These are phyloP conservation scores for Drosophila anomalata DNA, from an alignment of 2,888 invertebrate species.

Conservation along the genomic window DNA sequence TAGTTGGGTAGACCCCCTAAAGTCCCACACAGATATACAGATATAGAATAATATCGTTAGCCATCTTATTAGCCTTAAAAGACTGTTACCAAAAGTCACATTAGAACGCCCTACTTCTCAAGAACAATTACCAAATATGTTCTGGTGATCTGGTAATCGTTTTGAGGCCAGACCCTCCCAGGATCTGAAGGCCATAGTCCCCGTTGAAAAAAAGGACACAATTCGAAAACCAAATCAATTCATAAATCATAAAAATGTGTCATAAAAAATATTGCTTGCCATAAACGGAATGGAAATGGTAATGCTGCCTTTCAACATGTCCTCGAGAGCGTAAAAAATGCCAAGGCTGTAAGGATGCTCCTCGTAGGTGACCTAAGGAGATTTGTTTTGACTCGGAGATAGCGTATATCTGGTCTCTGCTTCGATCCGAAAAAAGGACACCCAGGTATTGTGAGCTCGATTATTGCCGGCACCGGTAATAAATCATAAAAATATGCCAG, in stretches of 20 bases:
- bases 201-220: constrained; percentile 17
- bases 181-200: constrained; percentile 46
- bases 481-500: constrained; percentile 83
- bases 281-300: constrained; percentile 41
- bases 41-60: neutral
- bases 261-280: constrained; percentile 65
- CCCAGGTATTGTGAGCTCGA: constrained; percentile 70
- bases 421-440: constrained; percentile 52
- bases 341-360: constrained; percentile 48
- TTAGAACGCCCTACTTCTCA: constrained; percentile 48
- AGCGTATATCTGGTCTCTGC: constrained; percentile 51
- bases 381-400: constrained; percentile 79
- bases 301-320: constrained; percentile 72
- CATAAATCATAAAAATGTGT: constrained; percentile 83
- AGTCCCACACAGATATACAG: neutral
- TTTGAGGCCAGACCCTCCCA: constrained; percentile 41
- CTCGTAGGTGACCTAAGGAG: constrained; percentile 46
- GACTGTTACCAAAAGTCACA: constrained; percentile 44
- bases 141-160: constrained; percentile 59
- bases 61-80: constrained; percentile 18
- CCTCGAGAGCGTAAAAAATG: constrained; percentile 67
- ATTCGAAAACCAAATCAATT: constrained; percentile 78
- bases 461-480: constrained; percentile 79
- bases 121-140: constrained; percentile 33
- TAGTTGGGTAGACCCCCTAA: neutral